A percentile compares a stretch with the other conserved stretches of the same genome.
These are phyloP conservation scores for Brachionus plicatilis DNA, from an alignment of 1,140 invertebrate species.

Conservation along the genomic window DNA sequence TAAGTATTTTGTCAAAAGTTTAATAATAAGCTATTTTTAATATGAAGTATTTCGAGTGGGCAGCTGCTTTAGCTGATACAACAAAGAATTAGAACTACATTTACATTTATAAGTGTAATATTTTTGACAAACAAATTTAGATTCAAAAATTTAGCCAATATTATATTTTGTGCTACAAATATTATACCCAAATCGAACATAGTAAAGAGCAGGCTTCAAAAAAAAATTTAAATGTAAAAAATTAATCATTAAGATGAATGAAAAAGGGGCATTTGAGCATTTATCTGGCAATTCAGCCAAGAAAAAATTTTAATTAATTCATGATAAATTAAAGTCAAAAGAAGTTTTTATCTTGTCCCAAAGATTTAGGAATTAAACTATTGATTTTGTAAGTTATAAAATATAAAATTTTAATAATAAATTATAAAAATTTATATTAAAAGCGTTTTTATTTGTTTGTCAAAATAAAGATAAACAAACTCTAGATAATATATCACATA, in stretches of 20 bases:
- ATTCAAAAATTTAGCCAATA: not conserved
- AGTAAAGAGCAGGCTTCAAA: too few species aligned
- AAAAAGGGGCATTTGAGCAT: not conserved
- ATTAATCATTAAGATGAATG: not conserved
- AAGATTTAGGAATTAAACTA: not conserved
- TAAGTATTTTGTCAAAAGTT: too few species aligned
- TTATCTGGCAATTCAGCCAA: not conserved
- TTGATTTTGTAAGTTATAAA: not conserved
- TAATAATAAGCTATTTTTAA: too few species aligned
- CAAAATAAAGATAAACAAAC: not conserved
- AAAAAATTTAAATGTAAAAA: not conserved
- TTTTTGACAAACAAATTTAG: not conserved
- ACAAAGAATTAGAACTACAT: too few species aligned
- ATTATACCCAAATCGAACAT: too few species aligned
- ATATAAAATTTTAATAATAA: not conserved
- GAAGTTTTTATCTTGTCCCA: not conserved
- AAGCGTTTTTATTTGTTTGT: not conserved
- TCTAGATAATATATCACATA: not conserved
- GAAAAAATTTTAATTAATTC: not conserved
- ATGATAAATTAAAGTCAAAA: not conserved
- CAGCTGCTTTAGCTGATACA: too few species aligned
- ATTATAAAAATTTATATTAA: not conserved
- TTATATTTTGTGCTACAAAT: not conserved
- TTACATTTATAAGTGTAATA: too few species aligned
- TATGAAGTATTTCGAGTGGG: too few species aligned